phyloP scores from a whole-genome alignment of 2,797 vertebrate genomes.

The Clamator glandarius region DNA sequence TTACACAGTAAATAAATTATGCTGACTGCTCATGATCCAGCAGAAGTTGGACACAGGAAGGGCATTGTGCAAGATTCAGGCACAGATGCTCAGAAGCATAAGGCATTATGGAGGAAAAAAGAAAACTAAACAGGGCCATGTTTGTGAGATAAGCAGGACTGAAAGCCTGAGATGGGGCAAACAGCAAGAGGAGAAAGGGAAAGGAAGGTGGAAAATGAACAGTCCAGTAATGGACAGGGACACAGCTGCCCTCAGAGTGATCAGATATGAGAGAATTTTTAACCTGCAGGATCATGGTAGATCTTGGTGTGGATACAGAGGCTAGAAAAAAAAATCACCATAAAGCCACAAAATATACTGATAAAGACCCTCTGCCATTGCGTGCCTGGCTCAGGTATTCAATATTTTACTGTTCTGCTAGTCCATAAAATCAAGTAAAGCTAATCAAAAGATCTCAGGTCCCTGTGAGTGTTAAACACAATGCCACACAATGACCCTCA shows the following conservation, averaged over 20 bases:
- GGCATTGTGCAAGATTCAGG: background rate
- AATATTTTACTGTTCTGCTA: background rate
- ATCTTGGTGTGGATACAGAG: background rate
- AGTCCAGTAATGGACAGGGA: background rate
- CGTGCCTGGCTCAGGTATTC: background rate
- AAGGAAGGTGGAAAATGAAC: background rate
- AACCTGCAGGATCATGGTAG: background rate
- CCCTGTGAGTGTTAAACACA: background rate
- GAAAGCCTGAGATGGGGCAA: background rate
- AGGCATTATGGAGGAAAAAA: background rate
- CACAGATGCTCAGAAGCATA: background rate
- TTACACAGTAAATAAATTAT: background rate
- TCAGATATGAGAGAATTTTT: background rate
- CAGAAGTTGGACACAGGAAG: background rate
- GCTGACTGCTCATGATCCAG: background rate
- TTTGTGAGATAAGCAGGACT: background rate
- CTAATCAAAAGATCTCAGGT: background rate
- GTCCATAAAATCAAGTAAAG: background rate
- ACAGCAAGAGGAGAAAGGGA: background rate
- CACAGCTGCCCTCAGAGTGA: background rate
- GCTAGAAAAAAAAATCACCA: background rate
- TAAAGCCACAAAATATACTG: background rate
- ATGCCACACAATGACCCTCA: background rate
- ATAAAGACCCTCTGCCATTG: background rate
- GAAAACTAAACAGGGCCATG: background rate